Percentiles rank a stretch among this genome's conserved stretches.
These are phyloP conservation scores for Esperia sulphurella DNA, from an alignment of 2,888 invertebrate genomes.

Conservation along the genomic window DNA sequence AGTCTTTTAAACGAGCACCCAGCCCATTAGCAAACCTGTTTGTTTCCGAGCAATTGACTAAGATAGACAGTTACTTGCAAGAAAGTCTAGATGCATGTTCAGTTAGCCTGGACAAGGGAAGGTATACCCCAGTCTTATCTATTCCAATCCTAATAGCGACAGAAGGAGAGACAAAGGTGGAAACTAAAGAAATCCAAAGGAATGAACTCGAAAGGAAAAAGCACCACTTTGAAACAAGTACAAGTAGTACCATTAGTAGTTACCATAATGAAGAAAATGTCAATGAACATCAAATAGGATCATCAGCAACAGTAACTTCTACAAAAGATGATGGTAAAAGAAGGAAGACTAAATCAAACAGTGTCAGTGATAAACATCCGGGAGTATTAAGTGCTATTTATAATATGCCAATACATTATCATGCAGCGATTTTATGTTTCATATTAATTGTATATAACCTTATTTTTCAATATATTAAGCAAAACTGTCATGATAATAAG, in stretches of 20 bases:
- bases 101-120: slow-evolving; percentile 26
- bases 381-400: slow-evolving; percentile 60
- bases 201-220: slow-evolving; percentile 21
- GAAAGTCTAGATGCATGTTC: slow-evolving; percentile 62
- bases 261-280: slow-evolving; percentile 16
- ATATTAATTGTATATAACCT: slow-evolving; percentile 76
- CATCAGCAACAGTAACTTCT: slow-evolving; percentile 10
- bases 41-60: slow-evolving; percentile 62
- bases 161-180: slow-evolving; percentile 22
- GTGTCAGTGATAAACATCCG: slow-evolving; percentile 46
- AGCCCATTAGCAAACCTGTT: slow-evolving; percentile 58
- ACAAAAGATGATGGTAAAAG: slow-evolving; percentile 21
- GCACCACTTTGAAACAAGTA: slow-evolving; percentile 13
- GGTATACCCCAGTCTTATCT: slow-evolving; percentile 15
- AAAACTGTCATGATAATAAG: slow-evolving; percentile 56
- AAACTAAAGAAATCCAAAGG: slow-evolving; percentile 17
- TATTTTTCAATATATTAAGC: slow-evolving; percentile 70
- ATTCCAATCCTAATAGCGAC: slow-evolving; percentile 12
- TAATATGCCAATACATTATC: slow-evolving; percentile 75
- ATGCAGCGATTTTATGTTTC: slow-evolving; percentile 72
- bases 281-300: slow-evolving; percentile 5
- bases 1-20: slow-evolving; percentile 33
- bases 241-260: slow-evolving; percentile 18
- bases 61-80: slow-evolving; percentile 66
- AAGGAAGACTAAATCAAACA: slow-evolving; percentile 43